phyloP scores from a whole-genome alignment of 2,888 invertebrate genomes.

The Minunthozetes semirufus region DNA sequence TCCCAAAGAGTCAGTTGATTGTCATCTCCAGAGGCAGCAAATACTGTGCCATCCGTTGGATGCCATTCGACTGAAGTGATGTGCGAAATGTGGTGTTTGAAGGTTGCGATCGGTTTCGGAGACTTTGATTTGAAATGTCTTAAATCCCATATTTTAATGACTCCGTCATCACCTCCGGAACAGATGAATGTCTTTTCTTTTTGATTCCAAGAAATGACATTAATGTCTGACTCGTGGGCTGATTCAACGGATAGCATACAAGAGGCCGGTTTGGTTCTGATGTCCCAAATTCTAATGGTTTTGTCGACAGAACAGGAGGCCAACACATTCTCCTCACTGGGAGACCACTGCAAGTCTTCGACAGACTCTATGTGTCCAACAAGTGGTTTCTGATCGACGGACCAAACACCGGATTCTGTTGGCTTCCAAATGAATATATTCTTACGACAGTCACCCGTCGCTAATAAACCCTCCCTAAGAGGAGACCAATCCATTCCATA shows the following conservation, averaged over 20 bases:
- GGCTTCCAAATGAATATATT: conserved; percentile 92
- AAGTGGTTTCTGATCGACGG: conserved; percentile 79
- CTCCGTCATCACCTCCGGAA: conserved; percentile 94
- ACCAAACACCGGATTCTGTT: conserved; percentile 70
- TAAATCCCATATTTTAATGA: conserved; percentile 90
- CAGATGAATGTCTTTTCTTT: conserved; percentile 77
- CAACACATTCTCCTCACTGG: conserved; percentile 72
- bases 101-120: conserved; percentile 71
- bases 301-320: conserved; percentile 54
- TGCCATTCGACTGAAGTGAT: conserved; percentile 97
- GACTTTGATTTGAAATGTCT: conserved; percentile 62
- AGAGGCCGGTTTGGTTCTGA: conserved; percentile 76
- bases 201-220: conserved; percentile 95
- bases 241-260: conserved; percentile 79
- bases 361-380: conserved; percentile 84
- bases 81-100: conserved; percentile 89
- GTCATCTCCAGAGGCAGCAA: conserved; percentile 87
- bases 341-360: conserved; percentile 98
- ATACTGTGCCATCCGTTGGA: conserved; percentile 81
- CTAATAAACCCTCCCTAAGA: conserved; percentile 68
- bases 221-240: conserved; percentile 86
- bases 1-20: conserved; percentile 97
- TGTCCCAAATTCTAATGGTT: conserved; percentile 88
- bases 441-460: conserved; percentile 86
- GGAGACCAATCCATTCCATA: conserved; percentile 91